phyloP scores from a whole-genome alignment of 2,797 vertebrate species.

The Miichthys miiuy region DNA sequence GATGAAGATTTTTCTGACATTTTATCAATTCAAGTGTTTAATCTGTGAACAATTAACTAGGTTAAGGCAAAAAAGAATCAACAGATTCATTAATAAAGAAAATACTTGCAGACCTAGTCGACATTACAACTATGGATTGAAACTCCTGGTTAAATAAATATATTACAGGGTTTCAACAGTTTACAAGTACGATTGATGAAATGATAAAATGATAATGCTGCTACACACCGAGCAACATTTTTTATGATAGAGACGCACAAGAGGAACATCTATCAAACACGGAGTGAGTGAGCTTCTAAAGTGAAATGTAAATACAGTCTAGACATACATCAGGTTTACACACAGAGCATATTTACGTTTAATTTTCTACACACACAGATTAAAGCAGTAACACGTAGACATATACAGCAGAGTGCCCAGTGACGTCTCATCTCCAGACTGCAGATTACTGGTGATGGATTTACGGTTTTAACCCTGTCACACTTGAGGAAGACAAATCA shows the following conservation, averaged over 20 bases:
- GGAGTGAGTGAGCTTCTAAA: constrained; percentile 1
- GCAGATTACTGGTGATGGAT: constrained; percentile 81
- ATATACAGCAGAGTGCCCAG: constrained; percentile 49
- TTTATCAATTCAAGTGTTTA: neutral
- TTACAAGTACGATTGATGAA: constrained; percentile 21
- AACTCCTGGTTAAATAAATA: constrained; percentile 2
- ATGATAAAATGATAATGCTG: constrained; percentile 27
- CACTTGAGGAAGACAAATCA: constrained; percentile 77
- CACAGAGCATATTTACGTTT: constrained; percentile 68
- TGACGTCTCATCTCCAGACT: constrained; percentile 73
- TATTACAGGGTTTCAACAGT: constrained; percentile 20
- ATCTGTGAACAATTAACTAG: neutral
- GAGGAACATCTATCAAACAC: constrained; percentile 9
- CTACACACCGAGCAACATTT: neutral
- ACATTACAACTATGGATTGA: neutral
- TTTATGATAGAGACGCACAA: constrained; percentile 21
- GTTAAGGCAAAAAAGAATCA: neutral
- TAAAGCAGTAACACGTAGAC: constrained; percentile 6
- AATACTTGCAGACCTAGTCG: neutral
- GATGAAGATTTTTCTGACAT: constrained; percentile 1
- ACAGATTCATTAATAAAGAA: neutral
- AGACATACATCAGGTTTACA: constrained; percentile 54
- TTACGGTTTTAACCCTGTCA: constrained; percentile 82
- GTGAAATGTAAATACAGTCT: constrained; percentile 58
- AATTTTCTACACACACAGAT: constrained; percentile 52